Percentiles rank a stretch among this genome's conserved stretches.
Conservation (phyloP, 1,140 invertebrate genomes). For the Cydia amplana region DNA sequence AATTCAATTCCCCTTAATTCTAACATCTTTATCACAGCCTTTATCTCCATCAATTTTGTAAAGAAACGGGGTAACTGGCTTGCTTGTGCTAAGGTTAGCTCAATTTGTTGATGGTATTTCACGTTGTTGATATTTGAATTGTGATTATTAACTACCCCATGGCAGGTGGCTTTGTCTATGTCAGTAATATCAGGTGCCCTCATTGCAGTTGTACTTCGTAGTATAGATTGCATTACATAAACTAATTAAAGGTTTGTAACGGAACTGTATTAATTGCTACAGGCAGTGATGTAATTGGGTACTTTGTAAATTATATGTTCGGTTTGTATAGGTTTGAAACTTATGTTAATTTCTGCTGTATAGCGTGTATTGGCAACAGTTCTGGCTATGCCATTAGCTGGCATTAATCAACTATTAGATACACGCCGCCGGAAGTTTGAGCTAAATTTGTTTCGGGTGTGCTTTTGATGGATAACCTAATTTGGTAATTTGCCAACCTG, state of each 20-base stretch:
- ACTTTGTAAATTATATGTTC: slow-evolving; percentile 29
- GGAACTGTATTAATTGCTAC: slow-evolving; percentile 29
- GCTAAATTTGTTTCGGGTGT: slow-evolving; percentile 27
- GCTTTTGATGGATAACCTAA: slow-evolving; percentile 42
- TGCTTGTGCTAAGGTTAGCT: slow-evolving; percentile 35
- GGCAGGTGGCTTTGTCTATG: slow-evolving; percentile 14
- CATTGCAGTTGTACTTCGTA: slow-evolving; percentile 13
- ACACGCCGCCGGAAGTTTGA: slow-evolving; percentile 23
- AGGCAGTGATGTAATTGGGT: slow-evolving; percentile 24
- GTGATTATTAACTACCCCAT: slow-evolving; percentile 23
- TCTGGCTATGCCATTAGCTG: slow-evolving; percentile 42
- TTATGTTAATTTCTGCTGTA: neutral
- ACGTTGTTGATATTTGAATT: slow-evolving; percentile 57
- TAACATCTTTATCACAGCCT: slow-evolving; percentile 6
- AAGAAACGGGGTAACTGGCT: slow-evolving; percentile 36
- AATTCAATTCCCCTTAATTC: slow-evolving; percentile 22
- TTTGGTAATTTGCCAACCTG: slow-evolving; percentile 46
- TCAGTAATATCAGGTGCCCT: slow-evolving; percentile 22
- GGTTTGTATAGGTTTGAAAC: slow-evolving; percentile 9
- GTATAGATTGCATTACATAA: slow-evolving; percentile 17
- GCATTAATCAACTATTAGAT: slow-evolving; percentile 47
- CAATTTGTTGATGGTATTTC: slow-evolving; percentile 54
- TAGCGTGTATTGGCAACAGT: neutral
- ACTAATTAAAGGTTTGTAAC: slow-evolving; percentile 32
- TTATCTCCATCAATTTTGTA: slow-evolving; percentile 6